Base-by-base conservation (phyloP, 2,797 vertebrate species). In the Novumbra hubbsi region DNA sequence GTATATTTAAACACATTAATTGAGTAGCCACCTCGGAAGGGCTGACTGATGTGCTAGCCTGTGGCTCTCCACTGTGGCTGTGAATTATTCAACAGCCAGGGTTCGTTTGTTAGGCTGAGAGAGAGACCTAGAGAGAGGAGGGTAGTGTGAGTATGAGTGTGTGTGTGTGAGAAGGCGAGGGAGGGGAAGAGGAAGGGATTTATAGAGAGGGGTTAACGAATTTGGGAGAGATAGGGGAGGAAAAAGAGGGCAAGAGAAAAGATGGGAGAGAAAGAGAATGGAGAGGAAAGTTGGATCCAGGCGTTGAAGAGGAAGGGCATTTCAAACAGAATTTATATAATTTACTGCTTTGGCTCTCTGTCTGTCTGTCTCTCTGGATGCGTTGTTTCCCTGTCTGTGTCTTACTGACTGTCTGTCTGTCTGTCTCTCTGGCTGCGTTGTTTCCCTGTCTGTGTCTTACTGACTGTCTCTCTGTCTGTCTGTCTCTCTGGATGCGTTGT, bases 1-100 rank as follows among this genome's bases (percentile, higher is more conserved):
- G 81, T 88, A 83, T 88, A 91, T 90, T 91, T 90, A 89, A 89
- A 88, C 85, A 86, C 83, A 85, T 86, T 91, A 88, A 90, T 87
- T 85, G 79, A 88, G 79, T 83, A 79, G 72, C 74, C 63, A 78
- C 71, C 70, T 78, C 66, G 72, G 73, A 78, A 80, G 32, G 55
- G 78, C 38, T 89, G 90, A 92, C 85, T 90, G 85, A 90, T 88
- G 85, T 87, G 78, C 84, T 85, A 83, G 88, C 84, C 88, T 69
- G 81, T 90, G 88, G 89, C 86, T 87, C 82, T 86, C 87, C 78
- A 84, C 85, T 77, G 79, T 70, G 77, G 73, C 78, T 71, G 78
- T 92, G 84, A 90, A 91, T 91, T 83, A 91, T 92, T 90, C 62
- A 92, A 80, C 38, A 70, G 63, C 77, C 76, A 80, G 78, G 70